These are phyloP conservation scores for Microcebus ravelobensis DNA, from an alignment of 2,113 vertebrate genomes.

Conservation along the genomic window DNA sequence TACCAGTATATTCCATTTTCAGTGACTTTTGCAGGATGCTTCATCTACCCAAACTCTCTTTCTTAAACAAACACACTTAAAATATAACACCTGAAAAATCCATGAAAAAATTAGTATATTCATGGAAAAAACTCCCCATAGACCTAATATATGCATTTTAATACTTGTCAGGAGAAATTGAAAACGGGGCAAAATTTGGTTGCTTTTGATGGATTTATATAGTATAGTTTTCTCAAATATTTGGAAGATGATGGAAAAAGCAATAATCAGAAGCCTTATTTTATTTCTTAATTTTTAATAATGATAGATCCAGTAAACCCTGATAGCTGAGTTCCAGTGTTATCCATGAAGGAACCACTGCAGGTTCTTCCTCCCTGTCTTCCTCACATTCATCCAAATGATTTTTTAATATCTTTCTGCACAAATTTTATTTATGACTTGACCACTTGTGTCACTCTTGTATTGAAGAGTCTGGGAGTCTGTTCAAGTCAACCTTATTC, in stretches of 20 bases:
- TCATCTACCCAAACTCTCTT: neutral
- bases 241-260: conserved; percentile 7
- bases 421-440: neutral
- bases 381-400: neutral
- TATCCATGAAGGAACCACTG: neutral
- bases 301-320: neutral
- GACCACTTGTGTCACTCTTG: conserved; percentile 1
- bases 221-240: neutral
- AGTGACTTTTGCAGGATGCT: neutral
- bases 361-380: neutral
- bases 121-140: neutral
- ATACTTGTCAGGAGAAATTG: neutral
- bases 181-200: conserved; percentile 10
- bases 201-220: neutral
- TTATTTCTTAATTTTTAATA: neutral
- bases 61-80: neutral
- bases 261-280: neutral
- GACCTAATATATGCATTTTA: neutral
- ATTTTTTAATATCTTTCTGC: neutral
- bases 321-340: neutral
- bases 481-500: neutral
- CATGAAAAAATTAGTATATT: neutral
- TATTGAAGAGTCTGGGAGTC: neutral
- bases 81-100: neutral
- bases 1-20: neutral